Conservation (phyloP, 2,797 vertebrate genomes). For the Hippoglossus hippoglossus region DNA sequence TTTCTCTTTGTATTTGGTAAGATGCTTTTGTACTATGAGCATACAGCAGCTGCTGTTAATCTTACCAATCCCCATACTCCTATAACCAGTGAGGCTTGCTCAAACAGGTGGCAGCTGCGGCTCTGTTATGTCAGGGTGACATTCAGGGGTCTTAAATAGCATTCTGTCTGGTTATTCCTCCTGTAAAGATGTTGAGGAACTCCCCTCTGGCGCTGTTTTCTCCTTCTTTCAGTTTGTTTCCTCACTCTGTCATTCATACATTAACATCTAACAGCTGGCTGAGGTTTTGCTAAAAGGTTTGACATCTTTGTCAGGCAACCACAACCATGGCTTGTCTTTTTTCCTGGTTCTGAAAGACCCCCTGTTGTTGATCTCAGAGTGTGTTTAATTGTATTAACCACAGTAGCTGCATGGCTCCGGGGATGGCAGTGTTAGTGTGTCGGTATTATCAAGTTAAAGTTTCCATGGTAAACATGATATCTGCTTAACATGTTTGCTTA, state of each 20-base stretch:
- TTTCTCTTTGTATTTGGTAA: constrained; percentile 1
- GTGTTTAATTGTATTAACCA: not conserved
- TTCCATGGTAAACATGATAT: not conserved
- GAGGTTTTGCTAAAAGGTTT: not conserved
- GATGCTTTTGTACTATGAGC: constrained; percentile 10
- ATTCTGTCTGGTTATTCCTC: constrained; percentile 27
- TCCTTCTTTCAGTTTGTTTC: constrained; percentile 5
- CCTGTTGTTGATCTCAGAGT: not conserved
- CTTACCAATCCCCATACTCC: constrained; percentile 15
- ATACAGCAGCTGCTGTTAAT: constrained; percentile 32
- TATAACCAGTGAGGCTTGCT: constrained; percentile 19
- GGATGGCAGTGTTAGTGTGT: not conserved
- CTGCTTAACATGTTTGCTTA: not conserved
- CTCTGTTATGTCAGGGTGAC: constrained; percentile 21
- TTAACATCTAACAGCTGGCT: constrained; percentile 6
- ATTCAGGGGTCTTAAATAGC: constrained; percentile 28
- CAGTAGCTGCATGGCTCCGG: not conserved
- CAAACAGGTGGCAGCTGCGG: constrained; percentile 38
- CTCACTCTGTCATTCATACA: constrained; percentile 11
- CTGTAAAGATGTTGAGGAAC: constrained; percentile 16
- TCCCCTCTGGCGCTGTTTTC: not conserved
- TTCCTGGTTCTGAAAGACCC: not conserved
- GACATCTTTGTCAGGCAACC: constrained; percentile 6
- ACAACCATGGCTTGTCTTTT: not conserved
- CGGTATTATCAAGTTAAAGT: not conserved